Evolutionary conservation across 2,888 invertebrate genomes (phyloP).

Genomic region (Dynastes hyllus): DNA sequence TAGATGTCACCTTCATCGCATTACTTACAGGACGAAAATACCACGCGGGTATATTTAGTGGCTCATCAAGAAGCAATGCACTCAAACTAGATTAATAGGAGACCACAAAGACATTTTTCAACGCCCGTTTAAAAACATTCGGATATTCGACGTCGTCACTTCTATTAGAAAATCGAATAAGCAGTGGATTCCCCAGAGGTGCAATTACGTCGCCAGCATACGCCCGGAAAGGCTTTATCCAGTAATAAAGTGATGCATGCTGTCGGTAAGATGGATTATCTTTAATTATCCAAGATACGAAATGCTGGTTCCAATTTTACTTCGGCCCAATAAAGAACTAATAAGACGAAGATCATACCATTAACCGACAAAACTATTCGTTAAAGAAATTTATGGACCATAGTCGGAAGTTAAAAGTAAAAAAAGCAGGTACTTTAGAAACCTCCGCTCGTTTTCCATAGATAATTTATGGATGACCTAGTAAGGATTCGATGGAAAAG

Average conservation of each 20-base stretch:
- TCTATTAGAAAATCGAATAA: slow-evolving; percentile 20
- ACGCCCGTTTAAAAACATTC: too few species aligned
- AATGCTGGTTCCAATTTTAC: slow-evolving; percentile 58
- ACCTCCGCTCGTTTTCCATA: too few species aligned
- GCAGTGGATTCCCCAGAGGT: slow-evolving; percentile 17
- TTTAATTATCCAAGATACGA: slow-evolving; percentile 69
- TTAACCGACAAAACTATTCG: neutral
- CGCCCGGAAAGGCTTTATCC: slow-evolving; percentile 64
- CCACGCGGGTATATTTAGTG: too few species aligned
- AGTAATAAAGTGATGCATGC: slow-evolving; percentile 63
- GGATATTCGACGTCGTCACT: neutral
- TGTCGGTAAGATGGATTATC: slow-evolving; percentile 68
- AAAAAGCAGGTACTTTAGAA: too few species aligned
- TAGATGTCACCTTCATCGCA: too few species aligned
- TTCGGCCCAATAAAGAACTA: slow-evolving; percentile 3
- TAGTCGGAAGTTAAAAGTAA: neutral
- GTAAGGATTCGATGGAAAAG: too few species aligned
- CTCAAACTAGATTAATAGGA: too few species aligned
- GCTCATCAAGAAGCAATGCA: too few species aligned
- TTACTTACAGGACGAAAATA: too few species aligned
- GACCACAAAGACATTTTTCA: too few species aligned
- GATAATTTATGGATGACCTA: too few species aligned
- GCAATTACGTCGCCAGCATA: slow-evolving; percentile 63
- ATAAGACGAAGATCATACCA: neutral
- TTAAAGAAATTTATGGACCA: neutral